Evolutionary conservation across 2,888 invertebrate species (phyloP).

Genomic region (Clunio marinus): DNA sequence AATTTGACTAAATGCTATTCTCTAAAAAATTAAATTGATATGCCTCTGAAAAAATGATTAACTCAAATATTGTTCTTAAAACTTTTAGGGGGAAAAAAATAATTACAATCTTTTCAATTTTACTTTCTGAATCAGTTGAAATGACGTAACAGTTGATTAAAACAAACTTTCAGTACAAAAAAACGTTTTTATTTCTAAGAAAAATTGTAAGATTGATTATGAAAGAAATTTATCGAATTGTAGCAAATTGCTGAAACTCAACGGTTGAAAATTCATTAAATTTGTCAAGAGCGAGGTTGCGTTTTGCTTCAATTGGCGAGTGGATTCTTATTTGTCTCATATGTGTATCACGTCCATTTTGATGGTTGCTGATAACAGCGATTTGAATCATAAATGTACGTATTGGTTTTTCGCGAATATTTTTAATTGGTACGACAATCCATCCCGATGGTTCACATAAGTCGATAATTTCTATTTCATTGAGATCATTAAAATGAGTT

Average conservation of each 20-base stretch:
- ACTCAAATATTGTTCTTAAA: too few species aligned
- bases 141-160: too few species aligned
- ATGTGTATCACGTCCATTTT: conserved; percentile 97
- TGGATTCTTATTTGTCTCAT: conserved; percentile 95
- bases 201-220: too few species aligned
- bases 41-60: too few species aligned
- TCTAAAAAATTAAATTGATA: too few species aligned
- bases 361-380: conserved; percentile 95
- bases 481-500: conserved; percentile 93
- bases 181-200: too few species aligned
- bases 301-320: conserved; percentile 65
- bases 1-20: too few species aligned
- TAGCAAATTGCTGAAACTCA: conserved; percentile 76
- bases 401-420: conserved; percentile 79
- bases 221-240: conserved; percentile 67
- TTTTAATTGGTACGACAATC: conserved; percentile 90
- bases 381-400: conserved; percentile 96
- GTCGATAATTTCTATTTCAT: conserved; percentile 92
- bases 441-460: conserved; percentile 93
- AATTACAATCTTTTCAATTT: too few species aligned
- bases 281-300: conserved; percentile 59
- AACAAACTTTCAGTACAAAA: too few species aligned
- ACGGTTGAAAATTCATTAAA: conserved; percentile 76
- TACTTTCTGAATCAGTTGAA: too few species aligned
- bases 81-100: too few species aligned